Evolutionary conservation across 2,113 vertebrate genomes (phyloP), one percentile per base, ranked within the genome.

Genomic region (Leptosomus discolor): DNA sequence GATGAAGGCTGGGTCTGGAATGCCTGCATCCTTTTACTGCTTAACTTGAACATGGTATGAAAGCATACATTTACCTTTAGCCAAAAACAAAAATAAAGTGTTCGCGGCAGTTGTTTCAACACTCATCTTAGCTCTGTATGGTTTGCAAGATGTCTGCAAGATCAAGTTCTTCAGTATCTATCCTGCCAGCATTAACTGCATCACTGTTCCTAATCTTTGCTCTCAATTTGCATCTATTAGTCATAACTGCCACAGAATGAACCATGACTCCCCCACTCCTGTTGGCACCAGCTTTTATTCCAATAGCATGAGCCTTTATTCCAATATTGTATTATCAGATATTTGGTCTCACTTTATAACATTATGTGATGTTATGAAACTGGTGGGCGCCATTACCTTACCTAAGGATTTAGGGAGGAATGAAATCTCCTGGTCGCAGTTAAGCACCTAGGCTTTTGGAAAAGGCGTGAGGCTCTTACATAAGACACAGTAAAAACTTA

Each of bases 181-280:
- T 82, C 32, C 43, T 71, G 19, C 13, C 36, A 1, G 2, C 37
- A 71, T 77, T 78, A 90, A 70, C 23, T 87, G 21, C 63, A 86
- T 86, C 91, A 76, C 51, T 78, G 57, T n/a, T 94, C 39, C 36
- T 90, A 83, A 91, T 86, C 24, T 61, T 80, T 20, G 2, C 50
- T 88, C 50, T 90, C 79, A 70, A 41, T 95, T 95, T 95, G 41
- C 54, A 92, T 50, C 67, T 83, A 8, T 95, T 91, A 97, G 71
- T 96, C 83, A 92, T 73, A 94, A 77, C 75, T 80, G 36, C 32
- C 75, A 92, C 45, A 65, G 39, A 88, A 76, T 14, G 50, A 92
- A 57, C 56, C 39, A 48, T 53, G 53, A 95, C 74, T 88, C 57
- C 27, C 39, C 56, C 57, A 79, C 12, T 92, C 78, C 37, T 88